These are phyloP conservation scores for Periphyllus acericola DNA, from an alignment of 2,888 invertebrate genomes.

Conservation along the genomic window DNA sequence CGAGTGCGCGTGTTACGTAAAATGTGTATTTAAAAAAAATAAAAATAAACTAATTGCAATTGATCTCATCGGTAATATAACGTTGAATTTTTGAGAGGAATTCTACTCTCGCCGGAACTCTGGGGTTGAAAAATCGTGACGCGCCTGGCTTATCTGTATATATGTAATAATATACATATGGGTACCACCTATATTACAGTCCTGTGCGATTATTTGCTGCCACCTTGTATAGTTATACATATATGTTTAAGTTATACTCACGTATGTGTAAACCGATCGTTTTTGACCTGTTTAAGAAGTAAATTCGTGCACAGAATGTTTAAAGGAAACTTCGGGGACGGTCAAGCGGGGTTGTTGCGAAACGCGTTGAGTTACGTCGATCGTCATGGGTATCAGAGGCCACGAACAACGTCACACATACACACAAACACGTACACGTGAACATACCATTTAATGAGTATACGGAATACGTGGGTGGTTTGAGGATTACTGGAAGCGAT, in stretches of 20 bases:
- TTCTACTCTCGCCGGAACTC: too few relatives aligned
- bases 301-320: constrained; percentile 41
- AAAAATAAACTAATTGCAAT: too few relatives aligned
- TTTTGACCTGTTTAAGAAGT: constrained; percentile 55
- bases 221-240: background rate
- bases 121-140: too few relatives aligned
- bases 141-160: too few relatives aligned
- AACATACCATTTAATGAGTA: background rate
- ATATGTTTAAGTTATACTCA: too few relatives aligned
- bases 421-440: too few relatives aligned
- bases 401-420: background rate
- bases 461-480: background rate
- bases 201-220: background rate
- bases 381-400: background rate
- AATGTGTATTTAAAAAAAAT: too few relatives aligned
- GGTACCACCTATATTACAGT: background rate
- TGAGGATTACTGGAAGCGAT: background rate
- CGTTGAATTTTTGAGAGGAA: too few relatives aligned
- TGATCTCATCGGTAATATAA: too few relatives aligned
- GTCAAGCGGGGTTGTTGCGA: constrained; percentile 35
- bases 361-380: constrained; percentile 2
- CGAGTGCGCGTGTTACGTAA: too few relatives aligned
- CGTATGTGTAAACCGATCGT: background rate
- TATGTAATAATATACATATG: too few relatives aligned
- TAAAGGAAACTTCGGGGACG: background rate